Conservation (phyloP, 1,140 invertebrate genomes). For the Drosophila parvula region DNA sequence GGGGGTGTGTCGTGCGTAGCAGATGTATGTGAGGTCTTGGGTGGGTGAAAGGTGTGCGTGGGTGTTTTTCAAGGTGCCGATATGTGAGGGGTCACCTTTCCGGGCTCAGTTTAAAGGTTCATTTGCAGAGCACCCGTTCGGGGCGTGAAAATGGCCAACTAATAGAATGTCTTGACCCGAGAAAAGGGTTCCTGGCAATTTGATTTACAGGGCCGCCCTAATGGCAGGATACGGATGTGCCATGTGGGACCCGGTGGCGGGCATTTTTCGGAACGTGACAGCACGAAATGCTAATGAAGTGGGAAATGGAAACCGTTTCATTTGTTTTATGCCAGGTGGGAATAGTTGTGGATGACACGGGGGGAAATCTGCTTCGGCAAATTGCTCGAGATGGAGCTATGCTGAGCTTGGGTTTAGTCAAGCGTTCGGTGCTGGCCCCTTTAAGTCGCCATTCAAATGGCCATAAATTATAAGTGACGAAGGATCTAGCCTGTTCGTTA, state of each 20-base stretch:
- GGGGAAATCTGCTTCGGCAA: slow-evolving; percentile 32
- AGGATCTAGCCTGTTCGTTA: slow-evolving; percentile 53
- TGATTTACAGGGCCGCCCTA: slow-evolving; percentile 55
- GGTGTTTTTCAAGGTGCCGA: slow-evolving; percentile 37
- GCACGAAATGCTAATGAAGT: slow-evolving; percentile 52
- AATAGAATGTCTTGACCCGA: slow-evolving; percentile 61
- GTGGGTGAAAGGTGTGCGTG: slow-evolving; percentile 31
- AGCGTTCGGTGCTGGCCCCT: slow-evolving; percentile 16
- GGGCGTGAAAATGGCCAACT: slow-evolving; percentile 78
- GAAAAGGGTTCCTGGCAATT: slow-evolving; percentile 60
- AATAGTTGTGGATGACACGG: slow-evolving; percentile 1
- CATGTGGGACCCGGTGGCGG: slow-evolving; percentile 20
- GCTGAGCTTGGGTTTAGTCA: slow-evolving; percentile 16
- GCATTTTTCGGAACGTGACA: slow-evolving; percentile 40
- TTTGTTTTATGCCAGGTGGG: slow-evolving; percentile 47
- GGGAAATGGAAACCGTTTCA: slow-evolving; percentile 39
- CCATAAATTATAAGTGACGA: slow-evolving; percentile 76
- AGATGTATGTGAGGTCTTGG: slow-evolving; percentile 42
- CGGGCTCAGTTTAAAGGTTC: slow-evolving; percentile 62
- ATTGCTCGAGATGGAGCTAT: slow-evolving; percentile 30
- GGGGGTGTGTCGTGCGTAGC: slow-evolving; percentile 51
- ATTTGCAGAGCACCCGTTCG: slow-evolving; percentile 44
- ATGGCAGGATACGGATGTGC: slow-evolving; percentile 48
- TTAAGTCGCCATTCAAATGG: slow-evolving; percentile 53
- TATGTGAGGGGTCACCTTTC: slow-evolving; percentile 40